Conservation (phyloP, 35 echinoderm and acorn worm genomes). For the Apostichopus parvimensis region DNA sequence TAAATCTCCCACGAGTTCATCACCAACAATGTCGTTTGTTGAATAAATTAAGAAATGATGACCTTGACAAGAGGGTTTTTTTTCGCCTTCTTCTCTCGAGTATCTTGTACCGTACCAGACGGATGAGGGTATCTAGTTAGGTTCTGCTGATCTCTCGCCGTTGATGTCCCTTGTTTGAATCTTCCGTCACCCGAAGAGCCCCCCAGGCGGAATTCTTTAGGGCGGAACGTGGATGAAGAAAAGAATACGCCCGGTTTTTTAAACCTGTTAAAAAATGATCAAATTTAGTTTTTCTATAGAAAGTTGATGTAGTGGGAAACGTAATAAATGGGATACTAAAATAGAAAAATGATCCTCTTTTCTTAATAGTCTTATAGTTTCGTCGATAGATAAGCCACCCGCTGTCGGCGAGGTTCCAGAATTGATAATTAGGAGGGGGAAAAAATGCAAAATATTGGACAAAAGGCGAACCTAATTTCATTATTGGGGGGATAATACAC, state of each 20-base stretch:
- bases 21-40: not conserved
- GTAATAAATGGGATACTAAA: slow-evolving; percentile 22
- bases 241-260: not conserved
- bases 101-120: not conserved
- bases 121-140: not conserved
- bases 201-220: not conserved
- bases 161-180: slow-evolving; percentile 7
- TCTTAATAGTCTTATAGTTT: not conserved
- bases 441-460: not conserved
- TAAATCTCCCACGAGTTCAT: not conserved
- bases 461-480: slow-evolving; percentile 5
- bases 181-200: not conserved
- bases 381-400: slow-evolving; percentile 16
- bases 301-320: slow-evolving; percentile 21
- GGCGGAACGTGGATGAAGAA: not conserved
- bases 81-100: not conserved
- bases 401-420: slow-evolving; percentile 29
- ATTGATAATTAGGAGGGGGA: slow-evolving; percentile 2
- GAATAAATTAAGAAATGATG: too few relatives aligned
- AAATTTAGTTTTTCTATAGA: slow-evolving; percentile 28
- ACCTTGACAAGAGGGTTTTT: too few relatives aligned
- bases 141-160: not conserved
- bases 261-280: slow-evolving; percentile 46
- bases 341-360: not conserved
- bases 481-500: not conserved